Conservation (phyloP, 1,140 invertebrate species). For the Ceratoteleas bidentatus region DNA sequence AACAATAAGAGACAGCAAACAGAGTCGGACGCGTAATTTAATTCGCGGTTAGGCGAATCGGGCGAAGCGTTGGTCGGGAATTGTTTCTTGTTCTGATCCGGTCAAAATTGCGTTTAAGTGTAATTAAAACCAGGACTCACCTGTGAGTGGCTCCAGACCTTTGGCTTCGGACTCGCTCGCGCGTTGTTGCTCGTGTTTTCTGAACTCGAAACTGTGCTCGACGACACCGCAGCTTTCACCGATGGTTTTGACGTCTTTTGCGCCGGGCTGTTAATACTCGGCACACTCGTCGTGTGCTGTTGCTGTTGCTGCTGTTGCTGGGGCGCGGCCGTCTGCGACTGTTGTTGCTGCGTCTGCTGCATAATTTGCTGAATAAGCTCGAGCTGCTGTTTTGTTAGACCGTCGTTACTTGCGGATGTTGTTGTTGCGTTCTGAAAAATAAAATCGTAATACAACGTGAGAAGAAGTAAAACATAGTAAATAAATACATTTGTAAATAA, state of each 20-base stretch:
- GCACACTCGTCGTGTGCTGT: conserved; percentile 63
- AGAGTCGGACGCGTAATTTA: neutral
- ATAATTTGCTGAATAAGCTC: conserved; percentile 90
- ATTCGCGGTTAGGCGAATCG: conserved; percentile 9
- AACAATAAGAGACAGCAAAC: too few species aligned
- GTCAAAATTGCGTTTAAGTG: conserved; percentile 19
- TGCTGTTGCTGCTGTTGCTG: conserved; percentile 70
- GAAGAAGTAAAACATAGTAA: neutral
- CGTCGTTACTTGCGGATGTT: conserved; percentile 83
- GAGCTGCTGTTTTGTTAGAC: conserved; percentile 87
- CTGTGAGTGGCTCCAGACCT: conserved; percentile 78
- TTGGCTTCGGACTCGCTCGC: conserved; percentile 78
- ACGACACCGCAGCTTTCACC: conserved; percentile 72
- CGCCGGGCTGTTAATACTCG: conserved; percentile 68
- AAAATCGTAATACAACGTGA: neutral
- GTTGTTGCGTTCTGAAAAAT: conserved; percentile 76
- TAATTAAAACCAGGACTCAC: conserved; percentile 69
- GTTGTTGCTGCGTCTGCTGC: conserved; percentile 86
- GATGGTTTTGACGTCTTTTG: conserved; percentile 76
- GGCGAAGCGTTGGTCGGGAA: neutral
- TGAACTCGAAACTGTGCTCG: conserved; percentile 70
- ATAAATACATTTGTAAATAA: too few species aligned
- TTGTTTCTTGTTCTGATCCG: conserved; percentile 2
- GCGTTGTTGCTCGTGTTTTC: conserved; percentile 69
- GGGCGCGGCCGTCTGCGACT: conserved; percentile 74